These are phyloP conservation scores for Piprites chloris DNA, from an alignment of 2,113 vertebrate genomes.

Conservation along the genomic window DNA sequence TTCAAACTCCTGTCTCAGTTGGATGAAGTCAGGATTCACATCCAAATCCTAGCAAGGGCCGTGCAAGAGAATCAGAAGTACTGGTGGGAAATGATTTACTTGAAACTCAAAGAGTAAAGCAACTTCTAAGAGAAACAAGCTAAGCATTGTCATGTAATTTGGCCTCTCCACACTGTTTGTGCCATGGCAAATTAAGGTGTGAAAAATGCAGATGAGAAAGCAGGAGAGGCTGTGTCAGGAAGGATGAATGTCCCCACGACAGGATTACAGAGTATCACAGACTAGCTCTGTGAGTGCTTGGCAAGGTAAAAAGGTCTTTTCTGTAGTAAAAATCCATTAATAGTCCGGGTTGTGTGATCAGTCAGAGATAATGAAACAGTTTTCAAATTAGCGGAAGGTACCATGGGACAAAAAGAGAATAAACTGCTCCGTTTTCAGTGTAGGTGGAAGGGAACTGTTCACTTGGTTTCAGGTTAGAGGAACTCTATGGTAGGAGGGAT, in stretches of 20 bases:
- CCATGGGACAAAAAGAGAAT: neutral
- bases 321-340: neutral
- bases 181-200: neutral
- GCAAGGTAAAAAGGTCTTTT: neutral
- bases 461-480: accelerated
- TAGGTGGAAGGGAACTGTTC: neutral
- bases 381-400: neutral
- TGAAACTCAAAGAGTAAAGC: neutral
- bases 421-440: neutral
- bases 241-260: neutral
- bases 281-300: neutral
- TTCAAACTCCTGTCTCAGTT: neutral
- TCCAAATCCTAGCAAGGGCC: neutral
- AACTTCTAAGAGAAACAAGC: neutral
- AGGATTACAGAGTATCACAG: neutral
- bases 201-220: neutral
- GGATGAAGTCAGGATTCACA: neutral
- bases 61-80: neutral
- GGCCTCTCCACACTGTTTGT: neutral
- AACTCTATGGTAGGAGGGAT: neutral
- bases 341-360: neutral
- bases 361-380: neutral
- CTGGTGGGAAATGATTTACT: neutral
- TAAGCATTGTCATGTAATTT: neutral
- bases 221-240: neutral